A percentile compares a stretch with the other conserved stretches of the same genome.
phyloP scores from a whole-genome alignment of 1,140 invertebrate genomes.

The Trachymyrmex septentrionalis region DNA sequence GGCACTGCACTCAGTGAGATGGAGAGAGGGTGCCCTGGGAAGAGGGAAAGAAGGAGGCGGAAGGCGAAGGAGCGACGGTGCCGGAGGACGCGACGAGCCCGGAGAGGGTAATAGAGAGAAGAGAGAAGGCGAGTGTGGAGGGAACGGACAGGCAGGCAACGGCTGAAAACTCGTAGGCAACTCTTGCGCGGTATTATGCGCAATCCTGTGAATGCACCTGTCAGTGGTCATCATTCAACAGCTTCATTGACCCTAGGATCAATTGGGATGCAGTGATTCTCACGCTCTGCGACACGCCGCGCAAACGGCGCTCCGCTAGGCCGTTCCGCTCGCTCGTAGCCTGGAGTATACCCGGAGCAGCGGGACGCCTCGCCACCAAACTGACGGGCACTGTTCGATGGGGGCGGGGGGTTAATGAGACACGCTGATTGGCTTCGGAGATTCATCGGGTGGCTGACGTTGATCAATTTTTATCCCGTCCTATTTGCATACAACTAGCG shows the following conservation, averaged over 20 bases:
- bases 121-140: slow-evolving; percentile 39
- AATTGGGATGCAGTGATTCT: slow-evolving; percentile 82
- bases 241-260: slow-evolving; percentile 82
- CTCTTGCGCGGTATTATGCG: slow-evolving; percentile 70
- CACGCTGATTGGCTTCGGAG: slow-evolving; percentile 79
- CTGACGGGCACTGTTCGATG: slow-evolving; percentile 76
- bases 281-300: slow-evolving; percentile 71
- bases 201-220: slow-evolving; percentile 80
- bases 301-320: slow-evolving; percentile 22
- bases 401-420: slow-evolving; percentile 81
- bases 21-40: slow-evolving; percentile 22
- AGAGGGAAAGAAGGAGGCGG: neutral
- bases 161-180: slow-evolving; percentile 73
- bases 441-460: slow-evolving; percentile 79
- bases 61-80: neutral
- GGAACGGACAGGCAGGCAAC: slow-evolving; percentile 48
- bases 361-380: slow-evolving; percentile 43
- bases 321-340: slow-evolving; percentile 4
- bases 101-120: slow-evolving; percentile 33
- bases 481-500: slow-evolving; percentile 80
- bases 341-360: slow-evolving; percentile 18
- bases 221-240: slow-evolving; percentile 82
- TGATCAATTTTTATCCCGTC: slow-evolving; percentile 79
- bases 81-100: neutral
- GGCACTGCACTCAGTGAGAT: no score